These are phyloP conservation scores for Ptilorrhoa leucosticta DNA, from an alignment of 2,113 vertebrate genomes.

Conservation along the genomic window DNA sequence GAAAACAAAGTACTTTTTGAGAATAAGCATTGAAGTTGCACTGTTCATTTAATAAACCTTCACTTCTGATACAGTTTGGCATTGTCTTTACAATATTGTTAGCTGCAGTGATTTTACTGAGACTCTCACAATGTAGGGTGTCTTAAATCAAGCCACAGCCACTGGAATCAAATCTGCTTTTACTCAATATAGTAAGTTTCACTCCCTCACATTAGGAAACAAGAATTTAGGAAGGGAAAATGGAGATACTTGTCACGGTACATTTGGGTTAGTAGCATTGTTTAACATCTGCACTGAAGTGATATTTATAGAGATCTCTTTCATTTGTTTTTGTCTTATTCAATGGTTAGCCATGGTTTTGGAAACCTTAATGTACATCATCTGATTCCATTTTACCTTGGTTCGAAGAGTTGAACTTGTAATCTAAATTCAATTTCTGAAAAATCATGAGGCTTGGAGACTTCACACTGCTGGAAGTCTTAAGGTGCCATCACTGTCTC, in stretches of 20 bases:
- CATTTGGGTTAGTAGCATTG: not conserved
- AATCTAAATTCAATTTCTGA: not conserved
- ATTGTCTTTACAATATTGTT: not conserved
- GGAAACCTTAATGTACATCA: not conserved
- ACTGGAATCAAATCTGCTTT: not conserved
- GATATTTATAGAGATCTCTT: not conserved
- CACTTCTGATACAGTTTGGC: not conserved
- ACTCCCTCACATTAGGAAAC: not conserved
- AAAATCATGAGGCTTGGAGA: not conserved
- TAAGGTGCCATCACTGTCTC: not conserved
- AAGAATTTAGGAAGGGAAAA: not conserved
- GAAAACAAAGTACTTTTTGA: not conserved
- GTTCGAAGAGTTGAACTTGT: not conserved
- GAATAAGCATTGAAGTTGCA: not conserved
- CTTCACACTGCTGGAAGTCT: not conserved
- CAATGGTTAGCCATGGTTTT: not conserved
- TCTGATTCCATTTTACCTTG: not conserved
- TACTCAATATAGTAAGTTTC: not conserved
- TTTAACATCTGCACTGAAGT: not conserved
- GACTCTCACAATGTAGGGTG: not conserved
- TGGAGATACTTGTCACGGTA: not conserved
- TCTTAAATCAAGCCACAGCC: not conserved
- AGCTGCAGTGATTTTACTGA: not conserved
- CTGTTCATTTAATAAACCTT: not conserved
- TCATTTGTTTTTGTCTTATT: not conserved